Base-by-base conservation (phyloP, 2,797 vertebrate species). In the Pantherophis vulpinus region DNA sequence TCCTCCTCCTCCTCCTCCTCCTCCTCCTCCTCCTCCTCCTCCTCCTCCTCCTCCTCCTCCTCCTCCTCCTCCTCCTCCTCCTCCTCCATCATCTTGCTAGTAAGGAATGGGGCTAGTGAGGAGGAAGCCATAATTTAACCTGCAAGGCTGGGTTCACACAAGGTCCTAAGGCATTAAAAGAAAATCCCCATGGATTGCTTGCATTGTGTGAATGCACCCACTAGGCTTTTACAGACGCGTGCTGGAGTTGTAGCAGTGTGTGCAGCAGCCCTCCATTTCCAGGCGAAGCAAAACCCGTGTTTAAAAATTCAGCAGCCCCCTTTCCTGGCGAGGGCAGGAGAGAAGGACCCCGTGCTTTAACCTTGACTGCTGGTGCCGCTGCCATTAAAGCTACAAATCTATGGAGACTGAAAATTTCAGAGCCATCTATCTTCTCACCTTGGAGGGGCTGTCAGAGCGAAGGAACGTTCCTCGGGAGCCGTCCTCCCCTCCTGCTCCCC, bases 341-440 rank as follows among this genome's bases (percentile, higher is more conserved):
- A 88, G 94, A 92, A 96, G 96, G 96, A 61, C 96, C 94, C 91
- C 42, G 0, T 91, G 60, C 0, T 92, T 94, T 96, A 95, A 94
- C 95, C 94, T 88, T 94, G 95, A 94, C 90, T 63, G 91, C 93
- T 60, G 91, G 94, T 95, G 95, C 96, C 93, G 92, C 95, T 95
- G 95, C 96, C 96, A 94, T 93, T 92, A 95, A 96, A 95, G 93
- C 96, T 93, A 92, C 95, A 96, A 94, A 96, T 97, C 95, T 95
- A 95, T 92, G 92, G 94, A 95, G 95, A 93, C 95, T 94, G 93
- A 94, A 96, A 95, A 96, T 96, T 94, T 96, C 93, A 88, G 93
- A 83, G 93, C 96, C 96, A 96, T 97, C 96, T 93, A 95, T 88
- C 3, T 95, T 94, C 94, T 95, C 95, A 94, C 95, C 74, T 61